These are phyloP conservation scores for Scatophagus argus DNA, from an alignment of 2,113 vertebrate genomes.

Conservation along the genomic window DNA sequence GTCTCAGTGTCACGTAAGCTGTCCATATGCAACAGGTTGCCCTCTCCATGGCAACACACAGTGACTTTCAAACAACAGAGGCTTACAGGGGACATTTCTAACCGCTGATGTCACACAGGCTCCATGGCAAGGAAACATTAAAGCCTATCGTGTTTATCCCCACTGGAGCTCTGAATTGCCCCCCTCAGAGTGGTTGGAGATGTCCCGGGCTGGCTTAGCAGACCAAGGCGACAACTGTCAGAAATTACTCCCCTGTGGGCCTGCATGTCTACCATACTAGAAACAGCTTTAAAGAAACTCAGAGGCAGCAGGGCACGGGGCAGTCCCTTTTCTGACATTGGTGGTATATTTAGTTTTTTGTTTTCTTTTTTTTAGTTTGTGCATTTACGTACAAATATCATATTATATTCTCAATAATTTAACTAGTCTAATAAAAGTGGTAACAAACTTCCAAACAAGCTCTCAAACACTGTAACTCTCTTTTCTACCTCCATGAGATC, in stretches of 20 bases:
- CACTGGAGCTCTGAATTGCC: slow-evolving; percentile 72
- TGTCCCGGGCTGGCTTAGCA: slow-evolving; percentile 75
- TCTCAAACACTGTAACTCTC: background rate
- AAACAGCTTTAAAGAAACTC: slow-evolving; percentile 47
- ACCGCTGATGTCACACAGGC: slow-evolving; percentile 76
- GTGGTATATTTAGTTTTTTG: background rate
- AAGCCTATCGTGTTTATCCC: slow-evolving; percentile 81
- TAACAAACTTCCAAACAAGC: background rate
- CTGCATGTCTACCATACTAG: slow-evolving; percentile 70
- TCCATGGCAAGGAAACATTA: slow-evolving; percentile 75
- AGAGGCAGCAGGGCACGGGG: slow-evolving; percentile 24
- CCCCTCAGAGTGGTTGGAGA: slow-evolving; percentile 74
- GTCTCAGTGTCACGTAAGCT: slow-evolving; percentile 8
- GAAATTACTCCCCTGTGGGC: slow-evolving; percentile 80
- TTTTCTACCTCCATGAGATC: slow-evolving; percentile 24
- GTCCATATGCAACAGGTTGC: slow-evolving; percentile 44
- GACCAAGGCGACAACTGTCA: slow-evolving; percentile 84
- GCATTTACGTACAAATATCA: background rate
- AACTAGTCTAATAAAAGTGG: background rate
- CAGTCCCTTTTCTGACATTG: no score
- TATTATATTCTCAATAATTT: background rate
- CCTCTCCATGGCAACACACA: slow-evolving; percentile 74
- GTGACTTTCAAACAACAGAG: slow-evolving; percentile 75
- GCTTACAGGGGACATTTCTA: slow-evolving; percentile 72
- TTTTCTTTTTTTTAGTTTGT: background rate